Conservation (phyloP, 2,113 vertebrate genomes). For the Coptodon rendalli region DNA sequence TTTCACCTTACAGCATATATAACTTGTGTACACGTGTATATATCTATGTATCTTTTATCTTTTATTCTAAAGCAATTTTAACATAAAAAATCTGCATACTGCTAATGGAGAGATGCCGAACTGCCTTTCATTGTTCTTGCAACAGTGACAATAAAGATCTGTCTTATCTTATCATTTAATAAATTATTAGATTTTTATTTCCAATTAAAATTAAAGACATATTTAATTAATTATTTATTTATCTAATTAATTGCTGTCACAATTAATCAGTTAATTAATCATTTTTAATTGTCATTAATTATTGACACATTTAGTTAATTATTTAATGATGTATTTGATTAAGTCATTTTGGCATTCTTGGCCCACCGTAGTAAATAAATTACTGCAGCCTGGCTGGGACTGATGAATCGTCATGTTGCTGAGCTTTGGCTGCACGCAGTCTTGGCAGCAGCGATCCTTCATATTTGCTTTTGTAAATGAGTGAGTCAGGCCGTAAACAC, state of each 20-base stretch:
- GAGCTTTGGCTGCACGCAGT: background rate
- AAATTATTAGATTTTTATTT: background rate
- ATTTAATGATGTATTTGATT: background rate
- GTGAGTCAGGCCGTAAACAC: fast-evolving
- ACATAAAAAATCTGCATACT: fast-evolving
- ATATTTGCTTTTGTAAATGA: background rate
- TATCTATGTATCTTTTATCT: fast-evolving
- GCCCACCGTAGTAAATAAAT: fast-evolving
- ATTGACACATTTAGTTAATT: background rate
- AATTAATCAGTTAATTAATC: fast-evolving
- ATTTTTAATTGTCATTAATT: fast-evolving
- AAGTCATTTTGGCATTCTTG: background rate
- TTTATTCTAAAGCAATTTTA: background rate
- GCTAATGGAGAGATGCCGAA: background rate
- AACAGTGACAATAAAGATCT: background rate
- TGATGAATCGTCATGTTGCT: background rate
- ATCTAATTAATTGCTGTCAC: background rate
- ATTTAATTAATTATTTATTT: background rate
- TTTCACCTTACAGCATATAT: background rate
- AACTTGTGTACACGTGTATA: background rate
- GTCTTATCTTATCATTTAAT: background rate
- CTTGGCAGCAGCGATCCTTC: background rate
- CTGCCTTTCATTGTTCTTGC: background rate
- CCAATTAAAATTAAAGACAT: background rate
- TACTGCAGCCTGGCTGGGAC: background rate